Evolutionary conservation across 2,888 invertebrate genomes (phyloP).

Genomic region (Diabrotica balteata): DNA sequence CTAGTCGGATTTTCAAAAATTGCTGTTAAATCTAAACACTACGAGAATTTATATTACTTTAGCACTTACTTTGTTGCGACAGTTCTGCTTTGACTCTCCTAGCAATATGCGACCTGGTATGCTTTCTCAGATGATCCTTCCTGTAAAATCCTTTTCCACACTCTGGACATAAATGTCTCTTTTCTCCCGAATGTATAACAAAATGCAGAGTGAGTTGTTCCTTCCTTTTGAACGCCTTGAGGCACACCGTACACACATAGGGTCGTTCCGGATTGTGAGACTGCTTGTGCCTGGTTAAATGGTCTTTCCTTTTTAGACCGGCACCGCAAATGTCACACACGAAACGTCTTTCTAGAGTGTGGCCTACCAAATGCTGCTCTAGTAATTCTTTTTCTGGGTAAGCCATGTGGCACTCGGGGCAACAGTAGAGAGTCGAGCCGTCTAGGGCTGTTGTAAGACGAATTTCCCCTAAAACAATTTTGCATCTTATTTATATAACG

Average conservation of each 20-base stretch:
- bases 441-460: constrained; percentile 80
- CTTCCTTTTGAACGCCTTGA: constrained; percentile 88
- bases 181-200: constrained; percentile 89
- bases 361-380: constrained; percentile 86
- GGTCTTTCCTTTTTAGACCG: constrained; percentile 86
- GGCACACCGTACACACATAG: constrained; percentile 85
- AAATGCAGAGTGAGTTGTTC: constrained; percentile 88
- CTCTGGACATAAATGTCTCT: constrained; percentile 84
- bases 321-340: constrained; percentile 91
- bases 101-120: constrained; percentile 84
- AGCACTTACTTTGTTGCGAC: constrained; percentile 70
- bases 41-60: too few species aligned
- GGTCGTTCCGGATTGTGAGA: constrained; percentile 89
- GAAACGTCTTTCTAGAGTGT: constrained; percentile 83
- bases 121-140: constrained; percentile 86
- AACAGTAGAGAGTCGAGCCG: constrained; percentile 85
- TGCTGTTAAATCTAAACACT: too few species aligned
- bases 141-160: constrained; percentile 91
- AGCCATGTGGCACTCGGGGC: constrained; percentile 90
- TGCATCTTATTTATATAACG: too few species aligned
- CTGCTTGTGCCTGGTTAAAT: constrained; percentile 84
- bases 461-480: constrained; percentile 65
- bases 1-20: too few species aligned
- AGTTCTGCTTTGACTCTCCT: constrained; percentile 85
- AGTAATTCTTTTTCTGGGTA: constrained; percentile 84